Conservation (phyloP, 2,888 invertebrate genomes). For the Lepidonotus clava region DNA sequence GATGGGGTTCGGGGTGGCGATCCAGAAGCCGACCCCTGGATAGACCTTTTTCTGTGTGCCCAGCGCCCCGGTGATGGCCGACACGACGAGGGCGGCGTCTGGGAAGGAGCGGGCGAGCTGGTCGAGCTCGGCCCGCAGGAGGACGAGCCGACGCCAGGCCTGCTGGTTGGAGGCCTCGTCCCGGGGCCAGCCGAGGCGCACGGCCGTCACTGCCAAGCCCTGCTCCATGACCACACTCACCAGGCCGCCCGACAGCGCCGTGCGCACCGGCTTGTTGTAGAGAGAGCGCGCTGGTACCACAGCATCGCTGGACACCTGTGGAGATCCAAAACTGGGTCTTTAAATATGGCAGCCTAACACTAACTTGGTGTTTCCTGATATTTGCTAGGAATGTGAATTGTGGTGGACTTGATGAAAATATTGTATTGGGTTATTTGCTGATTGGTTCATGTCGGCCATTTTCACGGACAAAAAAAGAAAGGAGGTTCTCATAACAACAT, state of each 20-base stretch:
- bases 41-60: background rate
- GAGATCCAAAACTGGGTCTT: constrained; percentile 25
- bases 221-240: background rate
- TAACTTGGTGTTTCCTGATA: no score
- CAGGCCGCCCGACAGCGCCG: background rate
- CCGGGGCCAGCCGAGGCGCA: background rate
- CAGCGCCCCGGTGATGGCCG: constrained; percentile 17
- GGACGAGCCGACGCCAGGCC: background rate
- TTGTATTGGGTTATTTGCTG: no score
- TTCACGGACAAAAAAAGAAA: no score
- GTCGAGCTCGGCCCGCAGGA: background rate
- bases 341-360: no score
- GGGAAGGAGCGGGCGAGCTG: background rate
- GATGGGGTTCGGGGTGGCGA: background rate
- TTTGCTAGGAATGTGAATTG: no score
- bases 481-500: no score
- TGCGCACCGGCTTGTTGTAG: constrained; percentile 23
- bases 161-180: background rate
- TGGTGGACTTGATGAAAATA: no score
- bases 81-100: background rate
- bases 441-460: no score
- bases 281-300: constrained; percentile 22
- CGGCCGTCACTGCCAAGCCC: background rate
- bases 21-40: constrained; percentile 9
- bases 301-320: constrained; percentile 20